phyloP scores from a whole-genome alignment of 2,797 vertebrate species.

The Thaleichthys pacificus region DNA sequence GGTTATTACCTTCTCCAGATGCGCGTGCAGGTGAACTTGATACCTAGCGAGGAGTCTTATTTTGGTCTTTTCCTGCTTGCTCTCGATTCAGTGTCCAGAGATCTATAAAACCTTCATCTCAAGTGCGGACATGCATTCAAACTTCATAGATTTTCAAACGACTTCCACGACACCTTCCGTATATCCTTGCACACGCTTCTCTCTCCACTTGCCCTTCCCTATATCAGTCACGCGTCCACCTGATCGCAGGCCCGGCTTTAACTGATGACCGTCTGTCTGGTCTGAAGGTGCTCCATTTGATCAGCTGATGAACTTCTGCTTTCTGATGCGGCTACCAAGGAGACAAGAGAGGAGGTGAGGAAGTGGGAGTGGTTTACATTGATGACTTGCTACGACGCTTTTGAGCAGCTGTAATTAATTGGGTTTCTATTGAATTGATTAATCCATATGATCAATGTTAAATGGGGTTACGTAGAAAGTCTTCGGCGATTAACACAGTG shows the following conservation, averaged over 20 bases:
- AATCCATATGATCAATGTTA: neutral
- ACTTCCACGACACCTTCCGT: neutral
- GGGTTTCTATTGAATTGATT: neutral
- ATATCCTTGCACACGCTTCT: neutral
- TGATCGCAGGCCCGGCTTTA: slow-evolving; percentile 14
- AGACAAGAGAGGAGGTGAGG: slow-evolving; percentile 38
- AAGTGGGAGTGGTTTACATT: slow-evolving; percentile 5
- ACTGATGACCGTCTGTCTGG: neutral
- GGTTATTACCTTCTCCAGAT: slow-evolving; percentile 47
- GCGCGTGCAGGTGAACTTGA: neutral
- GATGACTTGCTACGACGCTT: neutral
- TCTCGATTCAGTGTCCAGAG: neutral
- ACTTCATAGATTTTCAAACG: neutral
- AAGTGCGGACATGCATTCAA: neutral
- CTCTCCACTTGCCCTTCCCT: neutral
- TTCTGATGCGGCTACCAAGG: slow-evolving; percentile 40
- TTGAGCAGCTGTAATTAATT: neutral
- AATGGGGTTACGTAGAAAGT: neutral
- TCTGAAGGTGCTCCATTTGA: slow-evolving; percentile 24
- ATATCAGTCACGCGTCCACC: slow-evolving; percentile 36
- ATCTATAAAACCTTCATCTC: neutral
- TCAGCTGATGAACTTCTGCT: slow-evolving; percentile 59
- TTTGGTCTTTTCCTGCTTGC: neutral
- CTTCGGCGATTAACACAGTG: neutral
- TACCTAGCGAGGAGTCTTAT: neutral